Evolutionary conservation across 2,888 invertebrate genomes (phyloP), one percentile per base, ranked within the genome.

Genomic region (Drymonia ruficornis): DNA sequence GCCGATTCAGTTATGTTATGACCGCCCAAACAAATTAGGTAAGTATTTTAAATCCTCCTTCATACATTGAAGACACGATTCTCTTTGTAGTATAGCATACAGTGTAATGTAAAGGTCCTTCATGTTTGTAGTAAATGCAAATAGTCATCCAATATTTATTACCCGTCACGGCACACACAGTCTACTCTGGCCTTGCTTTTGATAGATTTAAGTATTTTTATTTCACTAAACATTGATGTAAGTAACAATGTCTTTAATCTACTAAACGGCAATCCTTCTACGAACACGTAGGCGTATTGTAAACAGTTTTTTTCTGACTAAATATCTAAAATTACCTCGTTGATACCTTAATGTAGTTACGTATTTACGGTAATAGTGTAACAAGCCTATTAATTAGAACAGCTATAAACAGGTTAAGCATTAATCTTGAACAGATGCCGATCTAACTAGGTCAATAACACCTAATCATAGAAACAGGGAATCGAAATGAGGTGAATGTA

Each of bases 351-450:
- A 15, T 40, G 7, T 5, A 1, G 23, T 23, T 23, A 40, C 16
- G 16, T 16, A 40, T 40, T 16, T 16, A 40, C 40, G 38, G 16
- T 40, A 40, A 16, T 7, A 16, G 16, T 40, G 0, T 40, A 38
- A 15, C 16, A 40, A 38, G 40, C 16, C 19, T 43, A 43, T 43
- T 43, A 43, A 43, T 19, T 19, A 19, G 4, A 43, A 43, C 43
- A 43, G 8, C 43, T 4, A 1, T 19, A 43, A 43, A 40, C 40
- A 40, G 16, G 7, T 40, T n/a, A 38, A 3, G 2, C 5, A 38
- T 38, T 18, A 42, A 42, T 18, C 40, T 40, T 40, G 18, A 18
- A 42, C 6, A 18, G 12, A 18, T 18, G 18, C 18, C 16, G 18
- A 38, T 34, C 31, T 11, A 42, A 18, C 42, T 9, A 42, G 2